Base-by-base conservation (phyloP, 92 coral and sea anemone genomes). In the Zoanthus gigantus region DNA sequence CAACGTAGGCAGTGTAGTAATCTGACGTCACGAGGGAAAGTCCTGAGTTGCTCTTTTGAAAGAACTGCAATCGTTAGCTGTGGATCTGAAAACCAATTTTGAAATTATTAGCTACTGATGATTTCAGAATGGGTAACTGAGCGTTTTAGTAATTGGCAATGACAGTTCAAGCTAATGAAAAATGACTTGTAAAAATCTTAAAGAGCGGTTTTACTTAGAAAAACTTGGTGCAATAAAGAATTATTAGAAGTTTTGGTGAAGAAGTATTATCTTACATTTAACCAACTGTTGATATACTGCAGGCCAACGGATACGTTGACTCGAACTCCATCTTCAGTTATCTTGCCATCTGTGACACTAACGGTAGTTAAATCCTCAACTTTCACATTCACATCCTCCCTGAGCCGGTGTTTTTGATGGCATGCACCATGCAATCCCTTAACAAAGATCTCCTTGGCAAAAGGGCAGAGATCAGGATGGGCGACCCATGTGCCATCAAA, bases 401-500 rank as follows among this genome's bases (percentile, higher is more conserved):
- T 93, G 56, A 96, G 89, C 16, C 99, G 93, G 79, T 96, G 99
- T 86, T 96, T 96, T 75, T 96, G 99, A 76, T 96, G 95, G 74
- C 93, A 90, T 7, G 97, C 93, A 29, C 93, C 92, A 17, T 95
- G 96, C 93, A 92, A 83, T 7, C 98, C 97, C 87, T 93, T 91
- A 86, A 90, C 86, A 42, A 95, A 95, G 84, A 94, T 95, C 65
- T 92, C 96, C 76, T 93, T 95, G 16, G 95, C 95, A 78, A 96
- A 94, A 9, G 91, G 90, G 16, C 96, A 98, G 74, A 96, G 93
- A 74, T 96, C 99, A 17, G 99, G 99, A 74, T 96, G 99, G 52
- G 99, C 99, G 13, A 96, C 98, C 99, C 99, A 96, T 2, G 99
- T 96, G 14, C 99, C 99, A 77, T 96, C 99, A 89, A 96, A 96